Evolutionary conservation across 2,888 invertebrate genomes (phyloP), one percentile per base, ranked within the genome.

Genomic region (Hirtodrosophila histrioides): DNA sequence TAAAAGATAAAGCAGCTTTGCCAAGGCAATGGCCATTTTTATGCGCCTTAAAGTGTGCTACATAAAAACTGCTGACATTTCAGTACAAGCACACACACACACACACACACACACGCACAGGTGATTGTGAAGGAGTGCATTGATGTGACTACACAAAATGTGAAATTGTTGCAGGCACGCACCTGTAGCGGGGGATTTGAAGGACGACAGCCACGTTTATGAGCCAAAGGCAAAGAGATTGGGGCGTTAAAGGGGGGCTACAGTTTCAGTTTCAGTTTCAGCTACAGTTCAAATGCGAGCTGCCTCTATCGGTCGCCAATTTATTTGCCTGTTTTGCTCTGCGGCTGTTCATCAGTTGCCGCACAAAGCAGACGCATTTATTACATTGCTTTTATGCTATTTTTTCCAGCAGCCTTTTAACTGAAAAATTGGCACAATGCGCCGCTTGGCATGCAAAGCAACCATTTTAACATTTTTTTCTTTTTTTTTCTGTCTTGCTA

Each of bases 381-480:
- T 86, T 83, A 86, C 84, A 82, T 78, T 83, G 83, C 83, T 75
- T 44, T 33, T 31, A 6, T 31, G 7, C 9, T 51, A 41, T 7
- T 24, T 0, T 36, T 39, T n/a, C n/a, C 17, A 46, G 11, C 31
- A 67, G 76, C 76, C 80, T 78, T 83, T 86, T 83, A 83, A 83
- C 86, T 83, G 80, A 86, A 83, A 82, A 83, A 83, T 83, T 83
- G 82, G 86, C 82, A 83, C 84, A 75, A 65, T 76, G 75, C 74
- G 72, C 69, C 81, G 80, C 78, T 72, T 76, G 84, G 81, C 82
- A 83, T 83, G 82, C 82, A 82, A 86, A 82, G 84, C 82, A 83
- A 86, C 73, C 83, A 86, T 83, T 82, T 78, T 53, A 63, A 61
- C 44, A 8, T 67, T 67, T 45, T 58, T 71, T 75, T 62, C 63